Evolutionary conservation across 2,113 vertebrate genomes (phyloP), one percentile per base, ranked within the genome.

Genomic region (Rallus limicola): DNA sequence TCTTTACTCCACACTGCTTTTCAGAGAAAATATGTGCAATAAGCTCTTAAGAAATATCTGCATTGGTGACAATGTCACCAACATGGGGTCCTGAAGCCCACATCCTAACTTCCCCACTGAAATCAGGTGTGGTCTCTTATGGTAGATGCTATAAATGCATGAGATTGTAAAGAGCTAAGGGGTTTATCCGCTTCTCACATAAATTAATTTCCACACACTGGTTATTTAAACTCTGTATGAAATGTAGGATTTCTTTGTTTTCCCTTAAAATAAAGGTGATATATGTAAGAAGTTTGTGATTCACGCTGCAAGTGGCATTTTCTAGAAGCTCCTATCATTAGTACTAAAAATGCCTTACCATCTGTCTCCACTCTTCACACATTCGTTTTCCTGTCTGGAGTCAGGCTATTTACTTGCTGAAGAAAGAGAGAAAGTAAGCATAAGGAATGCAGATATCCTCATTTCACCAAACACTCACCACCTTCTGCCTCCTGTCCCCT

Each of bases 301-400:
- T 95, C 86, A 92, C 6, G 0, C 23, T 46, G 42, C 34, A 84
- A 95, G 44, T 76, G 78, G 36, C 74, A 91, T 93, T 95, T 95
- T 95, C 82, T 85, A 82, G 74, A 93, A 95, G 64, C 50, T 95
- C 67, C 58, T 53, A 12, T 85, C 63, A 72, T 87, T 85, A 91
- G 78, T 26, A 40, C 67, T 91, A 74, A 93, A 95, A 95, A 77
- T 67, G 24, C 18, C 85, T 76, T 69, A 5, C 94, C 91, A 95
- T 95, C 95, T 97, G 91, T 74, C 78, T 75, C 68, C 53, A 46
- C 80, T 58, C 53, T 56, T 60, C 74, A 21, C 84, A 85, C 81
- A 33, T 74, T 94, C 26, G 1, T 90, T 90, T 89, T 91, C 59
- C 81, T 80, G 28, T 76, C 78, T 94, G 90, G 24, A 85, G 31